Base-by-base conservation (phyloP, 2,888 invertebrate species). In the Pseudeuparius sepicola region DNA sequence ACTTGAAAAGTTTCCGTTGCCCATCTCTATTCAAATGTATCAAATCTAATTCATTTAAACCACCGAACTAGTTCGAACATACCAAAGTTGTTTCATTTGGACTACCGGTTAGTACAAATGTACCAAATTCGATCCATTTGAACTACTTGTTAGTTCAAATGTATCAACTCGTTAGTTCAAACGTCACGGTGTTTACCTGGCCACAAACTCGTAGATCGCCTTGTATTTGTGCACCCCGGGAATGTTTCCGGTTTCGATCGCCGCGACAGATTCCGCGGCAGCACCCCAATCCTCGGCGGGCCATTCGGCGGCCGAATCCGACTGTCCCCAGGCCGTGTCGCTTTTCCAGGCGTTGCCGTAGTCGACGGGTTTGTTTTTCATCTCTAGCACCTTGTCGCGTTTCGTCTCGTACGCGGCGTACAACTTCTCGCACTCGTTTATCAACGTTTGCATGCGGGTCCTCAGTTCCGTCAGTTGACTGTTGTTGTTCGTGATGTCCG, bases 151-250 rank as follows among this genome's bases (percentile, higher is more conserved):
- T n/a, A n/a, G n/a, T n/a, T n/a, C n/a, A n/a, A n/a, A n/a, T n/a
- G n/a, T n/a, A n/a, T n/a, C n/a, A n/a, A n/a, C n/a, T n/a, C n/a
- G n/a, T n/a, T n/a, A n/a, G n/a, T n/a, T n/a, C n/a, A n/a, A n/a
- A n/a, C n/a, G n/a, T n/a, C n/a, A n/a, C n/a, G n/a, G n/a, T n/a
- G n/a, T n/a, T n/a, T n/a, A n/a, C 32, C 96, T 70, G 1, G 94
- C 90, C 6, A 78, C 78, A 64, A 98, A 98, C 59, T 92, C 90
- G 58, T 89, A 98, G 28, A 97, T 69, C 11, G 93, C 94, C 35
- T 88, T 75, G 66, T 90, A 94, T 56, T 81, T 79, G 24, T 68
- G 68, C 40, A 69, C 68, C 20, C 69, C 70, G 3, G 68, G 61
- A 24, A 65, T 55, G 37, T 51, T 48, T 11, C 52, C 57, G 9